Evolutionary conservation across 2,888 invertebrate species (phyloP), one percentile per base, ranked within the genome.

Genomic region (Abrostola triplasia): DNA sequence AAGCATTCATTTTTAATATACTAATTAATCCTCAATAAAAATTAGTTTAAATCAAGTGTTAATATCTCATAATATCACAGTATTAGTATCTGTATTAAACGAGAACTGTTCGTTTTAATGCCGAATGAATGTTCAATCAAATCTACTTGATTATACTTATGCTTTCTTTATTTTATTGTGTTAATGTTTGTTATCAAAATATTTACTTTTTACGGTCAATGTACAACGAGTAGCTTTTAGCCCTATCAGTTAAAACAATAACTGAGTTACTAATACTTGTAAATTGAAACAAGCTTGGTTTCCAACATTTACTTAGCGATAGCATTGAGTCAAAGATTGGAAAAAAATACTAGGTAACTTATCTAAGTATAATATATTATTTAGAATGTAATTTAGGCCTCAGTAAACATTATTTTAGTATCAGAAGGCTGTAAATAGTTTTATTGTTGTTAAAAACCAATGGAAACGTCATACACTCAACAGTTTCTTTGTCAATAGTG

Each of bases 141-240:
- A 57, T 47, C 56, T 37, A 41, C 24, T 9, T 24, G 2, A 24
- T 47, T 10, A 12, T 5, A 11, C 10, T 0, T 50, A n/a, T 6
- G 42, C 0, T 11, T 11, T 36, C n/a, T 36, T 50, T 76, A 77
- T 76, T 71, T 66, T 44, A 24, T 51, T 35, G 12, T 38, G 7
- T 12, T 24, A 11, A 36, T 59, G 54, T 36, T 10, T 54, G 53
- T 40, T 58, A 73, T 52, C 58, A 66, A 49, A 72, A 72, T 73
- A 72, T 77, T 72, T 59, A 76, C 48, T 24, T 67, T 42, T 56
- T 57, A 7, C 35, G 5, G 36, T n/a, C 38, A 71, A 54, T 12
- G 38, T 24, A 11, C 24, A 24, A 2, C 24, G 24, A 24, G 24
- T 10, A 54, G 40, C 2, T 51, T 51, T 35, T 13, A 1, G 6